Percentiles rank a stretch among this genome's conserved stretches.
These are phyloP conservation scores for Campoplex nolae DNA, from an alignment of 2,888 invertebrate species.

Conservation along the genomic window DNA sequence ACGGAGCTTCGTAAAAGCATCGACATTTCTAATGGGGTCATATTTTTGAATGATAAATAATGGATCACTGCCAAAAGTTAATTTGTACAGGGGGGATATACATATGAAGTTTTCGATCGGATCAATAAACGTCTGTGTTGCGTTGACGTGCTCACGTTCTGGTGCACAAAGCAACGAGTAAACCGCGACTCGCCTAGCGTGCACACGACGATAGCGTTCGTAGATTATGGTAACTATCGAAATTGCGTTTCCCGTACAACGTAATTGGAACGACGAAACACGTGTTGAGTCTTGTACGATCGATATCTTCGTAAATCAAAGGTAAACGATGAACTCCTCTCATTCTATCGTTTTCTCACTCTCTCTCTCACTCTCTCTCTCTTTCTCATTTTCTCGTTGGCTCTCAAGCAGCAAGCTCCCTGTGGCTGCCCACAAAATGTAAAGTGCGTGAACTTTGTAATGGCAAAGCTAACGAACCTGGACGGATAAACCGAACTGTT, in stretches of 20 bases:
- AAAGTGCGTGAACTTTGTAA: slow-evolving; percentile 10
- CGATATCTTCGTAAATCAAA: slow-evolving; percentile 66
- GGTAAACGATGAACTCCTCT: slow-evolving; percentile 51
- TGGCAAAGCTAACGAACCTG: slow-evolving; percentile 1
- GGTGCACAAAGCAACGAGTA: slow-evolving; percentile 53
- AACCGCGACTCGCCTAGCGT: slow-evolving; percentile 57
- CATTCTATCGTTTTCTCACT: neutral
- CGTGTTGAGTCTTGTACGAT: slow-evolving; percentile 68
- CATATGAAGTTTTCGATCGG: slow-evolving; percentile 49
- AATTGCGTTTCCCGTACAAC: slow-evolving; percentile 72
- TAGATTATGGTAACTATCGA: slow-evolving; percentile 71
- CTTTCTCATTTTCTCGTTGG: neutral
- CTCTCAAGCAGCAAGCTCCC: slow-evolving; percentile 1
- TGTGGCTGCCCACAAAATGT: slow-evolving; percentile 20
- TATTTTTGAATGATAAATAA: neutral
- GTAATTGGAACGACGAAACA: slow-evolving; percentile 70
- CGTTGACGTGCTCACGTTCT: slow-evolving; percentile 44
- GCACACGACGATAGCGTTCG: slow-evolving; percentile 62
- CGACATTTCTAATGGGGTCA: neutral
- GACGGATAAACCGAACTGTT: slow-evolving; percentile 9
- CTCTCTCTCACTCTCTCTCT: slow-evolving; percentile 27
- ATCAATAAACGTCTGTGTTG: slow-evolving; percentile 44
- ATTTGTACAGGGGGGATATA: slow-evolving; percentile 19
- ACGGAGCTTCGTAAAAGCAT: neutral
- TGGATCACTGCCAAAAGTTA: slow-evolving; percentile 30